These are phyloP conservation scores for Morus bassanus DNA, from an alignment of 2,797 vertebrate genomes.

Conservation along the genomic window DNA sequence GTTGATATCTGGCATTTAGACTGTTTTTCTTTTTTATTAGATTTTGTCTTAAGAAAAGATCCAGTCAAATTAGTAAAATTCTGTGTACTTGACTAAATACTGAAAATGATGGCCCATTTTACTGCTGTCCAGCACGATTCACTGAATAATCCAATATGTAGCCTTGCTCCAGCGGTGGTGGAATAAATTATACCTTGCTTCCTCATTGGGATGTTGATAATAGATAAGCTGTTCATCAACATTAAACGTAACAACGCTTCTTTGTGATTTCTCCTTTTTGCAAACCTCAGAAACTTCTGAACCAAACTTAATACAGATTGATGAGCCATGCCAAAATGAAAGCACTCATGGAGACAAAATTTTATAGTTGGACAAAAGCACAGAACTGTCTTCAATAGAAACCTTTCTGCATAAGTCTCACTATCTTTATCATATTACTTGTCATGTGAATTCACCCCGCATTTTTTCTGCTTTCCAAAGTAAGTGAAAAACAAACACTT, in stretches of 20 bases:
- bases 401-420: background rate
- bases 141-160: background rate
- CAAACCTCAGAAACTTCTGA: background rate
- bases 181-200: background rate
- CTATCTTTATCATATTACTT: background rate
- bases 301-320: background rate
- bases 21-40: background rate
- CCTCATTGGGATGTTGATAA: background rate
- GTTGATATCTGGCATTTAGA: background rate
- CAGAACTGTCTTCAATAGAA: background rate
- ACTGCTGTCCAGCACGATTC: background rate
- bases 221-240: background rate
- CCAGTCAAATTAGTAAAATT: background rate
- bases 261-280: background rate
- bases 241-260: background rate
- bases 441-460: background rate
- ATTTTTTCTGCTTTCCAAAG: background rate
- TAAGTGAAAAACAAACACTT: background rate
- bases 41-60: background rate
- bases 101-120: background rate
- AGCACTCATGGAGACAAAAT: background rate
- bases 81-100: background rate
- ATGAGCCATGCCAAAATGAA: constrained; percentile 22
- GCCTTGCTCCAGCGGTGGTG: background rate
- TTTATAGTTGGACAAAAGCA: background rate